These are phyloP conservation scores for Watsonalla binaria DNA, from an alignment of 2,888 invertebrate species.

Conservation along the genomic window DNA sequence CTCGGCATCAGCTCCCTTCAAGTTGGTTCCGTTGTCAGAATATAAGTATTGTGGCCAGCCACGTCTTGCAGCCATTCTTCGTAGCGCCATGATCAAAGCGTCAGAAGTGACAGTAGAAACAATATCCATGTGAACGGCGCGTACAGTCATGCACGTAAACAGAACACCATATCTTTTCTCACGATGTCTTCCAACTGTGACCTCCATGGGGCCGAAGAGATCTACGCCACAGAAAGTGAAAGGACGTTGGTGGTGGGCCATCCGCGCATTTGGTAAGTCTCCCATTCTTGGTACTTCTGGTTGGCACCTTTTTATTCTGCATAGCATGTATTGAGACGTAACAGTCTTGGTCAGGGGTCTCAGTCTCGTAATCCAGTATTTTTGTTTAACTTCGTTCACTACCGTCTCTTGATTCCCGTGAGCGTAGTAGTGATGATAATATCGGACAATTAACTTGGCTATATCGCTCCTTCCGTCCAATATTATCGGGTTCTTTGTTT, in stretches of 20 bases:
- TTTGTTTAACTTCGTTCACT: constrained; percentile 10
- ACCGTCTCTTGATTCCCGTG: constrained; percentile 10
- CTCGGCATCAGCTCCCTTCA: constrained; percentile 15
- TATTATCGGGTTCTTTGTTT: constrained; percentile 3
- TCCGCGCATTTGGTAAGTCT: constrained; percentile 17
- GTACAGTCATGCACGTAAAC: constrained; percentile 21
- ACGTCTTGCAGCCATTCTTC: constrained; percentile 15
- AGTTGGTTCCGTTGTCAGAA: constrained; percentile 18
- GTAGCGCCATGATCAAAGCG: constrained; percentile 5
- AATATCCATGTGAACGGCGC: constrained; percentile 15
- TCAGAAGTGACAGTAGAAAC: constrained; percentile 9
- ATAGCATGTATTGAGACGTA: constrained; percentile 14
- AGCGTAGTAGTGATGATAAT: constrained; percentile 7
- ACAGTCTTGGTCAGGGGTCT: constrained; percentile 17
- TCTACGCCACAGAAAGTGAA: constrained; percentile 20
- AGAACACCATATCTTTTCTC: constrained; percentile 19
- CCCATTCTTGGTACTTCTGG: constrained; percentile 17
- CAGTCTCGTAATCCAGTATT: constrained; percentile 12
- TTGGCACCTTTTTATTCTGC: constrained; percentile 10
- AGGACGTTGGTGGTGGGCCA: constrained; percentile 17
- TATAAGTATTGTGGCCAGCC: constrained; percentile 12
- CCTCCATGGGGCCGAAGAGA: constrained; percentile 20
- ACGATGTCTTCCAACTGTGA: constrained; percentile 12
- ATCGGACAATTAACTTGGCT: constrained; percentile 1
- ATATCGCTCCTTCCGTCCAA: constrained; percentile 6